Evolutionary conservation across 1,140 invertebrate species (phyloP).

Genomic region (Galendromus occidentalis): DNA sequence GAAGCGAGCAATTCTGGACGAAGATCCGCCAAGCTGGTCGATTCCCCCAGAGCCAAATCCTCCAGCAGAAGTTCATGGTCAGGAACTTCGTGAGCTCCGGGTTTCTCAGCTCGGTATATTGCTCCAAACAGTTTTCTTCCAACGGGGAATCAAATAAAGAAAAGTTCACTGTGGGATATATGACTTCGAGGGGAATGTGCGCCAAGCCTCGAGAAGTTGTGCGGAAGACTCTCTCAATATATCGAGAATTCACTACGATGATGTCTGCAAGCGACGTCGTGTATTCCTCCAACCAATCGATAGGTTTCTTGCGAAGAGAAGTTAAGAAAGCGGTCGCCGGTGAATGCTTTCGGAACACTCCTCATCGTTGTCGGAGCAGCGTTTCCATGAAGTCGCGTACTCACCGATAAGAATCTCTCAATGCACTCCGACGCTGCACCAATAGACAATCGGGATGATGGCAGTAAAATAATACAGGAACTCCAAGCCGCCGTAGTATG

Average conservation of each 20-base stretch:
- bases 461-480: slow-evolving; percentile 15
- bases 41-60: too few species aligned
- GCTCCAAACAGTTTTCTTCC: slow-evolving; percentile 22
- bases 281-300: slow-evolving; percentile 77
- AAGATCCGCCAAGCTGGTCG: too few species aligned
- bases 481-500: slow-evolving; percentile 13
- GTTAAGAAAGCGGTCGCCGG: background rate
- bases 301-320: slow-evolving; percentile 60
- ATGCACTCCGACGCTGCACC: background rate
- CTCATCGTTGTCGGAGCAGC: background rate
- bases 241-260: slow-evolving; percentile 84
- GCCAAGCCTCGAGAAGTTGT: slow-evolving; percentile 54
- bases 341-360: slow-evolving; percentile 46
- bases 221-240: slow-evolving; percentile 58
- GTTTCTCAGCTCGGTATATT: slow-evolving; percentile 27
- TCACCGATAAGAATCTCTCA: background rate
- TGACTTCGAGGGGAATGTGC: slow-evolving; percentile 44
- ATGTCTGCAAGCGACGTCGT: slow-evolving; percentile 44
- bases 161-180: slow-evolving; percentile 85
- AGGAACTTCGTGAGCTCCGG: slow-evolving; percentile 41
- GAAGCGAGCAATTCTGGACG: too few species aligned
- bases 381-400: too few species aligned
- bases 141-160: slow-evolving; percentile 43
- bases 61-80: slow-evolving; percentile 90
- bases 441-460: slow-evolving; percentile 15